phyloP scores from a whole-genome alignment of 2,888 invertebrate genomes.

The Drosophila maculinotata region DNA sequence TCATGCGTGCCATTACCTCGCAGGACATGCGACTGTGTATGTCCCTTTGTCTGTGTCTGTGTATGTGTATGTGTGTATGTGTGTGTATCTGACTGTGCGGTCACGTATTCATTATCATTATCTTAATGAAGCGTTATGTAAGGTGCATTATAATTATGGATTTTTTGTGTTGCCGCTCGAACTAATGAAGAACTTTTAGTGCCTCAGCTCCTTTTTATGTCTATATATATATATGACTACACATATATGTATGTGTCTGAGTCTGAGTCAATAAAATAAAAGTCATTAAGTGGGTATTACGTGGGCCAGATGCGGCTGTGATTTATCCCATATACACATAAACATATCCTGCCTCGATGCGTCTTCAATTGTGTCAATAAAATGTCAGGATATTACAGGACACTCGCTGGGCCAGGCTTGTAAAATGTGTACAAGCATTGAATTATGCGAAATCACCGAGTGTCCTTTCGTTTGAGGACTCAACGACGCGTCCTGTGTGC shows the following conservation, averaged over 20 bases:
- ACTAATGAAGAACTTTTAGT: slow-evolving; percentile 63
- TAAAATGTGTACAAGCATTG: slow-evolving; percentile 38
- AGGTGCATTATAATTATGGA: slow-evolving; percentile 82
- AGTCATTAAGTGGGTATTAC: slow-evolving; percentile 55
- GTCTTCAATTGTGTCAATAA: slow-evolving; percentile 49
- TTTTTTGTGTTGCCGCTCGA: slow-evolving; percentile 50
- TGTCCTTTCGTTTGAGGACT: slow-evolving; percentile 22
- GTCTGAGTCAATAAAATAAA: slow-evolving; percentile 71
- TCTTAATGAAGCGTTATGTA: slow-evolving; percentile 82
- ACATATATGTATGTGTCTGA: background rate
- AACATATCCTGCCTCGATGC: slow-evolving; percentile 7
- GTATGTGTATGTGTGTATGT: background rate
- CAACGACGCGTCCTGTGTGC: slow-evolving; percentile 1
- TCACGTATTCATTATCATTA: slow-evolving; percentile 82
- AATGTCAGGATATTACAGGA: slow-evolving; percentile 26
- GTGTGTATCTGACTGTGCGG: slow-evolving; percentile 51
- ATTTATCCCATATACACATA: slow-evolving; percentile 16
- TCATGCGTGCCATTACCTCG: slow-evolving; percentile 74
- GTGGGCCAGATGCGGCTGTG: slow-evolving; percentile 15
- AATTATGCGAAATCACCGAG: slow-evolving; percentile 41
- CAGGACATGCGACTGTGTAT: slow-evolving; percentile 53
- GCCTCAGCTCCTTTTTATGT: slow-evolving; percentile 4
- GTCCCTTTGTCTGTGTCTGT: background rate
- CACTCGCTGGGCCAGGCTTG: slow-evolving; percentile 6
- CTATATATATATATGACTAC: background rate